A percentile compares a stretch with the other conserved stretches of the same genome.
These are phyloP conservation scores for Sebastes umbrosus DNA, from an alignment of 2,797 vertebrate genomes.

Conservation along the genomic window DNA sequence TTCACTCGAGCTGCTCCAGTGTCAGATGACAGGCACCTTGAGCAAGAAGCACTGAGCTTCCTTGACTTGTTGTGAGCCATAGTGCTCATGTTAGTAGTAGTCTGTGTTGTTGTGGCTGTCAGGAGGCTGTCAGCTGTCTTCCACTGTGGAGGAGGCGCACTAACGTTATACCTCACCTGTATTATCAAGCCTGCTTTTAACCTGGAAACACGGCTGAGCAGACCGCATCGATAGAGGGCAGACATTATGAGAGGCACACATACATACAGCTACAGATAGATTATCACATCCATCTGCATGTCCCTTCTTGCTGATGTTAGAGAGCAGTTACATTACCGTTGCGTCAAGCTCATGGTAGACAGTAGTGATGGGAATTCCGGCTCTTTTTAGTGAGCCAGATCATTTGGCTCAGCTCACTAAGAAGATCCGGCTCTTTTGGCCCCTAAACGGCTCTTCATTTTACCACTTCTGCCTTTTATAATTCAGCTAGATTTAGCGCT, in stretches of 20 bases:
- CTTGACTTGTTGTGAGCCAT: not conserved
- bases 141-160: not conserved
- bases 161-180: not conserved
- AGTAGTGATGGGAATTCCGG: too few species aligned
- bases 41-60: not conserved
- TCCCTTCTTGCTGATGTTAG: not conserved
- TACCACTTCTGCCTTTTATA: too few species aligned
- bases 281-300: not conserved
- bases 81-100: accelerated
- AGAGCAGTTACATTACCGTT: not conserved
- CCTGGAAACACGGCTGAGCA: not conserved
- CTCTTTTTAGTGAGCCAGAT: too few species aligned
- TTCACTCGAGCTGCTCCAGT: constrained; percentile 50
- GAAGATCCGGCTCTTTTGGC: too few species aligned
- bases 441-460: too few species aligned
- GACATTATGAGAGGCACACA: not conserved
- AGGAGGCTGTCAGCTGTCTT: not conserved
- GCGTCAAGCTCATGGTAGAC: not conserved
- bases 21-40: not conserved
- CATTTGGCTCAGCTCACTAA: too few species aligned
- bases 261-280: accelerated
- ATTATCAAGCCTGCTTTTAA: not conserved
- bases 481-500: too few species aligned
- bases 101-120: not conserved
- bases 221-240: not conserved